phyloP scores from a whole-genome alignment of 2,888 invertebrate genomes.

The Ganaspis brasiliensis region DNA sequence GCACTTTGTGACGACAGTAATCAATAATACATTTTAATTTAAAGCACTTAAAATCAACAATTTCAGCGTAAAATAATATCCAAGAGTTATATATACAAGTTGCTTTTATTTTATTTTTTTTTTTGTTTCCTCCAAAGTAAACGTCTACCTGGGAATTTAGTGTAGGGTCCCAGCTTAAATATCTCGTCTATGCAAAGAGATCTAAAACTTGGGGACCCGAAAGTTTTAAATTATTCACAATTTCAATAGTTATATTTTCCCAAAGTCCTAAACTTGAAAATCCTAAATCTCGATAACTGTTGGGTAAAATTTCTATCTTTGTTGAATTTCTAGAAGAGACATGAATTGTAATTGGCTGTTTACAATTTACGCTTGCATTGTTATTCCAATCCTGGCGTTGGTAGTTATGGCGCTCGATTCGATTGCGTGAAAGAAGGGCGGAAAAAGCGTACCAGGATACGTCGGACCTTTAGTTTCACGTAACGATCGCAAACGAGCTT shows the following conservation, averaged over 20 bases:
- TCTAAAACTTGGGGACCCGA: background rate
- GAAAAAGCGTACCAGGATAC: conserved; percentile 30
- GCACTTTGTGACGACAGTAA: no score
- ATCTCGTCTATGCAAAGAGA: background rate
- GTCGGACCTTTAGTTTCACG: conserved; percentile 18
- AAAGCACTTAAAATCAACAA: no score
- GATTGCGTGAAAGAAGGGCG: conserved; percentile 27
- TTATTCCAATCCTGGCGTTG: background rate
- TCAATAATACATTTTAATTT: no score
- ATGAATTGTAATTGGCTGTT: conserved; percentile 10
- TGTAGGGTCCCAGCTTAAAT: conserved; percentile 33
- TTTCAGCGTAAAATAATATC: no score
- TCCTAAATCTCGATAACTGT: conserved; percentile 5
- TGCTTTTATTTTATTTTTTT: no score
- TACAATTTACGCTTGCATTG: conserved; percentile 1
- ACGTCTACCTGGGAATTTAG: conserved; percentile 17
- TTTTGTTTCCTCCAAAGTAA: background rate
- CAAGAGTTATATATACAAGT: no score
- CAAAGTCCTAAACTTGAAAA: background rate
- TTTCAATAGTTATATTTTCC: background rate
- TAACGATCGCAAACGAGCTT: conserved; percentile 40
- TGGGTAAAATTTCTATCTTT: background rate
- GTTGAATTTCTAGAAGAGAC: background rate
- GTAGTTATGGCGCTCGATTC: conserved; percentile 25
- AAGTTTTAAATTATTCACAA: conserved; percentile 26